phyloP scores from a whole-genome alignment of 1,140 invertebrate species.

The Oedothorax gibbosus region DNA sequence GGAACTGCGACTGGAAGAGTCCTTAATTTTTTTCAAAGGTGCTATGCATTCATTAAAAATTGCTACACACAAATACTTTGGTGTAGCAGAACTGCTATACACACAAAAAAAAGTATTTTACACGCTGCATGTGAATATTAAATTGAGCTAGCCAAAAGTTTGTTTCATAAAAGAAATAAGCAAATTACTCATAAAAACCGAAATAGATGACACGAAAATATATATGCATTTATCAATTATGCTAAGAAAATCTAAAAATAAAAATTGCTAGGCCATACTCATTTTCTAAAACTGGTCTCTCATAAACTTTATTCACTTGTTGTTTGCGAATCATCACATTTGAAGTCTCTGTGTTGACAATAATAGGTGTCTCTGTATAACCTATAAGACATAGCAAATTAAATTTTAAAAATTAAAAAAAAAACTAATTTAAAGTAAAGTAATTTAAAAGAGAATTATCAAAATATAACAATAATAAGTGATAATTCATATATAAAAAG shows the following conservation, averaged over 20 bases:
- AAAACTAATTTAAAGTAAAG: not conserved
- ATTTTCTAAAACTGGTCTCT: conserved; percentile 37
- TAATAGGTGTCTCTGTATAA: conserved; percentile 27
- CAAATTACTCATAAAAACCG: too few relatives aligned
- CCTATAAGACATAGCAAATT: not conserved
- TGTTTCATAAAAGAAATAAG: not conserved
- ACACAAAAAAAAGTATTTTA: not conserved
- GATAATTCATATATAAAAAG: too few relatives aligned
- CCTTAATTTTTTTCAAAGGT: too few relatives aligned
- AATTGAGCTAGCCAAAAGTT: not conserved
- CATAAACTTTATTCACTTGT: conserved; percentile 35
- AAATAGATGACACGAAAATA: not conserved
- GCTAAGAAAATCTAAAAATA: not conserved
- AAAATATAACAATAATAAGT: not conserved
- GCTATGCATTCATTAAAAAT: too few relatives aligned
- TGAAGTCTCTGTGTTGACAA: conserved; percentile 35
- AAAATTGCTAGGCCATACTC: conserved; percentile 23
- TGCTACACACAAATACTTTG: too few relatives aligned
- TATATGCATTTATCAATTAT: not conserved
- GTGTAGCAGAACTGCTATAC: too few relatives aligned
- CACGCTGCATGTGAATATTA: not conserved
- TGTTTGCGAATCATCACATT: conserved; percentile 16
- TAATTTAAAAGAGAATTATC: not conserved
- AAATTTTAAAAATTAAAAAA: not conserved
- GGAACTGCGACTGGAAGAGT: too few relatives aligned